These are phyloP conservation scores for Poecilia velifera DNA, from an alignment of 2,797 vertebrate genomes.

Conservation along the genomic window DNA sequence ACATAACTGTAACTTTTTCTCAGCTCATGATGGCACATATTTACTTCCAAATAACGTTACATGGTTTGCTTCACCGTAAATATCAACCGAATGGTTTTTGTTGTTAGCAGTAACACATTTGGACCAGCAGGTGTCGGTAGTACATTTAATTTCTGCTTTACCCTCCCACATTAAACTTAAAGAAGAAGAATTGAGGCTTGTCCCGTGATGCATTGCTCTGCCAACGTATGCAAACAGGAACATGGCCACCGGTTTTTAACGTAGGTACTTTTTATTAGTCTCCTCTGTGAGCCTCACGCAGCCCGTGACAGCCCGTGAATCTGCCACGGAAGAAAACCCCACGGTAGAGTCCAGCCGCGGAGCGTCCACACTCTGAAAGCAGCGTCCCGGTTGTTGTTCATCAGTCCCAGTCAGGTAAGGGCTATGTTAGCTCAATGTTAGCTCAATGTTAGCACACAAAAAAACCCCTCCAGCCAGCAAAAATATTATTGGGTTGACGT, in stretches of 20 bases:
- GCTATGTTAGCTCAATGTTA: too few relatives aligned
- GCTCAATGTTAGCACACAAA: slow-evolving; percentile 41
- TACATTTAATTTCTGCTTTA: not conserved
- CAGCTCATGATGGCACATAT: too few relatives aligned
- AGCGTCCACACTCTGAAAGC: slow-evolving; percentile 36
- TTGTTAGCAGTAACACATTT: not conserved
- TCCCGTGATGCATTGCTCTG: slow-evolving; percentile 77
- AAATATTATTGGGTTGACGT: not conserved
- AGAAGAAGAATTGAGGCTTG: not conserved
- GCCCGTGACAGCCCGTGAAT: slow-evolving; percentile 24
- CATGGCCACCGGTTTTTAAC: slow-evolving; percentile 73
- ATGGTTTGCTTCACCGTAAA: too few relatives aligned
- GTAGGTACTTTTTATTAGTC: slow-evolving; percentile 27
- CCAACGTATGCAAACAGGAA: slow-evolving; percentile 83
- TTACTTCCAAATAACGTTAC: too few relatives aligned
- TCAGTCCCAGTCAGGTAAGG: slow-evolving; percentile 62
- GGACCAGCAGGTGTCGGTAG: not conserved
- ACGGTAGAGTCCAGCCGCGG: slow-evolving; percentile 14
- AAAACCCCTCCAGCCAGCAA: not conserved
- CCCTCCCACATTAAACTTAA: not conserved
- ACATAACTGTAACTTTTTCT: too few relatives aligned
- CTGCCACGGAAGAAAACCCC: slow-evolving; percentile 12
- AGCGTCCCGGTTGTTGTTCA: slow-evolving; percentile 23
- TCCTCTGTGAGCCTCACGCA: slow-evolving; percentile 9
- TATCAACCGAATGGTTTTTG: too few relatives aligned